A percentile compares a stretch with the other conserved stretches of the same genome.
phyloP scores from a whole-genome alignment of 2,888 invertebrate genomes.

The Eurytoma adleriae region DNA sequence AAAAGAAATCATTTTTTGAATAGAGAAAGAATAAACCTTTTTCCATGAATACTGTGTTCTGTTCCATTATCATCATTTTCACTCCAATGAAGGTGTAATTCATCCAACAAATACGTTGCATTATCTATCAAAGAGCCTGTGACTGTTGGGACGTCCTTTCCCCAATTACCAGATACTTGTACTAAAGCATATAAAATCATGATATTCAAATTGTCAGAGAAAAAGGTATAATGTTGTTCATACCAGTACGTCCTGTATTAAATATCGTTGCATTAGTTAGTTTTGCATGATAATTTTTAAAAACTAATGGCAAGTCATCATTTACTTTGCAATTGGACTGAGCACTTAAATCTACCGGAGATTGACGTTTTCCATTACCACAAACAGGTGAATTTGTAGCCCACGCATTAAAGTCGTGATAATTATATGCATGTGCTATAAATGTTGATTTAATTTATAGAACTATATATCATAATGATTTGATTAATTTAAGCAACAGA shows the following conservation, averaged over 20 bases:
- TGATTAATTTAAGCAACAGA: too few species aligned
- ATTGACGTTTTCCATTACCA: not conserved
- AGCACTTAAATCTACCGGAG: constrained; percentile 15
- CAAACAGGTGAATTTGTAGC: not conserved
- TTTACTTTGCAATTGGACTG: not conserved
- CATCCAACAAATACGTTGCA: not conserved
- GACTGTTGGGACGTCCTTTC: not conserved
- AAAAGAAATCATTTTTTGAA: not conserved
- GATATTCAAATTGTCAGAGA: too few species aligned
- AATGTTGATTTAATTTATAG: too few species aligned
- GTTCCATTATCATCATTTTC: not conserved
- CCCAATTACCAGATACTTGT: constrained; percentile 11
- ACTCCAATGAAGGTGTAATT: constrained; percentile 22
- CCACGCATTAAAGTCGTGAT: not conserved
- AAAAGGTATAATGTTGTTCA: not conserved
- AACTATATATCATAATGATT: too few species aligned
- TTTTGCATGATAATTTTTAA: constrained; percentile 1
- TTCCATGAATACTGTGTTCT: constrained; percentile 22
- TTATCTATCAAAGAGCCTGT: constrained; percentile 5
- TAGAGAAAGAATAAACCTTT: not conserved
- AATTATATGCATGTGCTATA: not conserved
- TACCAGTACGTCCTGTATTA: constrained; percentile 23
- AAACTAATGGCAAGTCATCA: not conserved
- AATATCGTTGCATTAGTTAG: not conserved
- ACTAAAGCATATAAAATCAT: not conserved